Percentiles rank a stretch among this genome's conserved stretches.
Evolutionary conservation across 2,113 vertebrate species (phyloP).

Genomic region (Zosterops borbonicus): DNA sequence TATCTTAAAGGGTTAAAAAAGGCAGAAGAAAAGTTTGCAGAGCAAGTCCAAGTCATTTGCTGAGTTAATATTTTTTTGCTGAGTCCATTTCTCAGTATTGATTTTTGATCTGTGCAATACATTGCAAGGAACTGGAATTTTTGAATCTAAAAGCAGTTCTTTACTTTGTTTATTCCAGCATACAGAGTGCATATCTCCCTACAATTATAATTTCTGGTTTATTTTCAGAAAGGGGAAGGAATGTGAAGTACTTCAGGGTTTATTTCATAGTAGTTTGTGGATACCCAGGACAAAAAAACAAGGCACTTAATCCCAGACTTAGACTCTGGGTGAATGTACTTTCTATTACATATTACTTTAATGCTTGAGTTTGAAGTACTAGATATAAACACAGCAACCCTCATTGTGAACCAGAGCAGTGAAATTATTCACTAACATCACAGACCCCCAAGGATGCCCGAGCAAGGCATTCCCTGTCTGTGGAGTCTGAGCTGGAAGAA

Average conservation of each 20-base stretch:
- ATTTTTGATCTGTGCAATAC: conserved; percentile 77
- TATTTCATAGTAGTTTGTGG: background rate
- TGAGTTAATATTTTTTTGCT: conserved; percentile 78
- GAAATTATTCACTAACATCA: background rate
- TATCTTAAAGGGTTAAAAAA: conserved; percentile 43
- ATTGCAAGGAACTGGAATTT: conserved; percentile 64
- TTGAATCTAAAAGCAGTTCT: conserved; percentile 68
- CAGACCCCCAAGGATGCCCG: background rate
- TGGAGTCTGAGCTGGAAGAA: background rate
- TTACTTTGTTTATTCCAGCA: conserved; percentile 62
- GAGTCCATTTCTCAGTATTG: conserved; percentile 78
- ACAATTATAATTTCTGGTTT: background rate
- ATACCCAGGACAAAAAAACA: background rate
- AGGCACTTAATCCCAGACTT: background rate
- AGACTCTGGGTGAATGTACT: background rate
- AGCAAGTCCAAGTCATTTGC: conserved; percentile 50
- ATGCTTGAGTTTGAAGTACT: background rate
- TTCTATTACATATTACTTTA: background rate
- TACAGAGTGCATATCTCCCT: background rate
- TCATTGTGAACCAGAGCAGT: background rate
- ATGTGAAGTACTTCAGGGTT: background rate
- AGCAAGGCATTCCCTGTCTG: background rate
- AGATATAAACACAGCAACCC: background rate
- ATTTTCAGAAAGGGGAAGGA: background rate
- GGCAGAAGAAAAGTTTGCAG: conserved; percentile 45